Conservation (phyloP, 2,113 vertebrate genomes). For the Lamprotornis superbus region DNA sequence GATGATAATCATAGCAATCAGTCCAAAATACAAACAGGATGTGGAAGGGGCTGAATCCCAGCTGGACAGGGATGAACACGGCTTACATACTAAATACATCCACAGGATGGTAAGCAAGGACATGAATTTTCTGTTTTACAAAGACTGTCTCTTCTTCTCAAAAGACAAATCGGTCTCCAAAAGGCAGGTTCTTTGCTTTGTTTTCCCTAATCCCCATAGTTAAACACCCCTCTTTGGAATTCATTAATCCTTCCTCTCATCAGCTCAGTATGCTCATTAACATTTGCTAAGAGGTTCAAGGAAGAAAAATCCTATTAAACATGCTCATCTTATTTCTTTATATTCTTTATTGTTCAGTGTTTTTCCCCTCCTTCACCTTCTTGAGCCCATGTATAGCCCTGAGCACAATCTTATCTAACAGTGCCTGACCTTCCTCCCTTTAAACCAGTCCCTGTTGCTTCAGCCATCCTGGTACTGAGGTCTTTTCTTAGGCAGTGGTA, state of each 20-base stretch:
- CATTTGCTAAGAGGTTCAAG: conserved; percentile 55
- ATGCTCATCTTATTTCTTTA: conserved; percentile 28
- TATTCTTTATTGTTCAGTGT: background rate
- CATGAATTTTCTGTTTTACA: conserved; percentile 35
- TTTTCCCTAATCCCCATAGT: conserved; percentile 57
- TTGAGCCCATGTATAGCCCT: background rate
- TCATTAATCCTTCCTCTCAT: conserved; percentile 62
- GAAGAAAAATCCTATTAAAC: conserved; percentile 56
- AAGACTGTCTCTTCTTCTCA: conserved; percentile 3
- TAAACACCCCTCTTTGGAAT: conserved; percentile 63
- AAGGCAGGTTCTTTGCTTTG: conserved; percentile 51
- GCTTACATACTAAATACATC: conserved; percentile 96
- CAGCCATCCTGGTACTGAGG: background rate
- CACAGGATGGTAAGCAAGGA: conserved; percentile 87
- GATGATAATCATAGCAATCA: conserved; percentile 96
- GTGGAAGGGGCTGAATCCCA: conserved; percentile 86
- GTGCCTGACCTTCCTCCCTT: background rate
- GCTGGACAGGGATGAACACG: conserved; percentile 85
- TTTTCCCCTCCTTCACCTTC: background rate
- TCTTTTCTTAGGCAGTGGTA: background rate
- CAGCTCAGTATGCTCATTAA: conserved; percentile 48
- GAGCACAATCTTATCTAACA: background rate
- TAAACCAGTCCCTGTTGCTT: background rate
- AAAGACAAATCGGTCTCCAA: conserved; percentile 19
- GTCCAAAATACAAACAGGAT: conserved; percentile 93